A percentile compares a stretch with the other conserved stretches of the same genome.
These are phyloP conservation scores for Cryptocephalus moraei DNA, from an alignment of 2,888 invertebrate genomes.

Conservation along the genomic window DNA sequence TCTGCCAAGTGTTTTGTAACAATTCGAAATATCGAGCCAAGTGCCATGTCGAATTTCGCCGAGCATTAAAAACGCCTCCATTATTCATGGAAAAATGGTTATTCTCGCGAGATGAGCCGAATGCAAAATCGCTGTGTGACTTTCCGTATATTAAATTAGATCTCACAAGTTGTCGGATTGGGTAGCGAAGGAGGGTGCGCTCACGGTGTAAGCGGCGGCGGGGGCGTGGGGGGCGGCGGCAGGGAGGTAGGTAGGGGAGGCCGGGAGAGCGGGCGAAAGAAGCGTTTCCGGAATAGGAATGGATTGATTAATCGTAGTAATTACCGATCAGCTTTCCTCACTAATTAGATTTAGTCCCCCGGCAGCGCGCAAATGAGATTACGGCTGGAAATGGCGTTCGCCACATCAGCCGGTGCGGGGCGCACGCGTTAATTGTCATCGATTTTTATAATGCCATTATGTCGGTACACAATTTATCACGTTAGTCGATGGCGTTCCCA, in stretches of 20 bases:
- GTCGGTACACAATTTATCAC: conserved; percentile 40
- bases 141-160: too few relatives aligned
- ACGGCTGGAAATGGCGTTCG: conserved; percentile 40
- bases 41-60: too few relatives aligned
- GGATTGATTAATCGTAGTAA: conserved; percentile 48
- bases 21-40: too few relatives aligned
- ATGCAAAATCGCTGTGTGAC: too few relatives aligned
- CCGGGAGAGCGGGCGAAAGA: conserved; percentile 18
- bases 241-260: too few relatives aligned
- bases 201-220: too few relatives aligned
- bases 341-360: conserved; percentile 40
- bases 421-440: conserved; percentile 42
- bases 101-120: too few relatives aligned
- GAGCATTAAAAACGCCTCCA: too few relatives aligned
- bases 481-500: conserved; percentile 19
- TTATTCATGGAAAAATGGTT: too few relatives aligned
- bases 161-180: too few relatives aligned
- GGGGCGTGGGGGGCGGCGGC: background rate
- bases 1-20: too few relatives aligned
- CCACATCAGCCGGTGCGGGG: conserved; percentile 27
- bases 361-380: conserved; percentile 39
- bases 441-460: conserved; percentile 41
- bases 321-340: conserved; percentile 44
- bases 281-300: conserved; percentile 35
- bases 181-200: too few relatives aligned